Base-by-base conservation (phyloP, 2,888 invertebrate species). In the Plagodis dolabraria region DNA sequence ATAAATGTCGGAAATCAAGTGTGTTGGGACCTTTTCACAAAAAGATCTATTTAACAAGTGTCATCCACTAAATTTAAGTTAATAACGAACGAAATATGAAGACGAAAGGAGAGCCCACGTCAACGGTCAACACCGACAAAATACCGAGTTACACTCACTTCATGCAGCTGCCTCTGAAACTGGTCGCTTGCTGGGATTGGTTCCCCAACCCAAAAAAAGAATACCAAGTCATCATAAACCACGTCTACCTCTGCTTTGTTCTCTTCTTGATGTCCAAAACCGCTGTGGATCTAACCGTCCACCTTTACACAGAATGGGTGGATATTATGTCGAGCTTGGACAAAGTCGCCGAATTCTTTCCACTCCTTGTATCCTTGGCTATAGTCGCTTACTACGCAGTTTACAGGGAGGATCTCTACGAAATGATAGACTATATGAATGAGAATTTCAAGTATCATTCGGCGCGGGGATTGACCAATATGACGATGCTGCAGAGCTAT, bases 161-260 rank as follows among this genome's bases (percentile, higher is more conserved):
- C 57, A 58, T 89, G 2, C 72, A 77, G 42, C 48, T 75, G 6
- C 86, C 90, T 0, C 60, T 92, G 6, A 86, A 89, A 68, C 67
- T 86, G 0, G 86, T 76, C 0, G 90, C 77, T 0, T 90, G 89
- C 40, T 90, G 88, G 89, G 89, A 89, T 9, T 83, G 91, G 81
- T 89, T 69, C 48, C 70, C 71, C 0, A 70, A 80, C 5, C 72
- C 87, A 0, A 59, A 56, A 0, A 70, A 57, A 4, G 72, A 78
- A 47, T 61, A 53, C 0, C 74, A 78, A 33, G 70, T 79, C 5
- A 68, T 86, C 0, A 22, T 80, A 0, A 91, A 92, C 60, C 70
- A 85, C 10, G 47, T 83, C 0, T 90, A 90, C 43, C 57, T 88
- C 0, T 68, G 72, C 2, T 42, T 84, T 10, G 87, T 89, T 5